Conservation (phyloP, 2,888 invertebrate genomes). For the Meteorus cinctellus region DNA sequence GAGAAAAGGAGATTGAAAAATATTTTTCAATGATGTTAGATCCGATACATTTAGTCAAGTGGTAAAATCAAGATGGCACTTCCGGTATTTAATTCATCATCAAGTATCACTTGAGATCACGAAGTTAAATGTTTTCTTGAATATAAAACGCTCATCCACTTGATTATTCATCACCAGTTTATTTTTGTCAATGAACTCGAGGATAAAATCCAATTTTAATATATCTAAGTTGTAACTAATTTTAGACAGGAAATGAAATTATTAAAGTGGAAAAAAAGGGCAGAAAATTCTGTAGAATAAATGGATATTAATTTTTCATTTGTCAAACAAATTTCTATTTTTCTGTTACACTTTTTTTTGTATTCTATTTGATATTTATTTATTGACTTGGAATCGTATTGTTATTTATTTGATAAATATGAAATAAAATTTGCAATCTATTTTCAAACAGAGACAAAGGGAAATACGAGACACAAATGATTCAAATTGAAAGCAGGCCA, state of each 20-base stretch:
- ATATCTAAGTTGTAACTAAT: not conserved
- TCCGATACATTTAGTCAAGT: not conserved
- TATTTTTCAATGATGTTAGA: no score
- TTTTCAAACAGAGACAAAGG: conserved; percentile 1
- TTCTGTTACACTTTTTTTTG: no score
- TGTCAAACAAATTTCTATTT: no score
- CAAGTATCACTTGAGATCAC: not conserved
- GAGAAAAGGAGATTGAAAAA: not conserved
- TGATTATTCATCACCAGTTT: not conserved
- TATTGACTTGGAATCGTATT: no score
- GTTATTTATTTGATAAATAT: no score
- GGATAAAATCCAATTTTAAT: not conserved
- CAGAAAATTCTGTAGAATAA: no score
- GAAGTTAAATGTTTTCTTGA: not conserved
- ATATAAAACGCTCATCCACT: not conserved
- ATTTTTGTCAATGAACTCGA: conserved; percentile 11
- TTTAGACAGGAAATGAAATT: not conserved
- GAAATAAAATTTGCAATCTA: not conserved
- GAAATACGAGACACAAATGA: conserved; percentile 1
- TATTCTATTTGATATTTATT: no score
- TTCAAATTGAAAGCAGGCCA: conserved; percentile 1
- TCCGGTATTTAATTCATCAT: conserved; percentile 10
- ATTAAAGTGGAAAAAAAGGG: not conserved
- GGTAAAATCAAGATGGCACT: conserved; percentile 22
- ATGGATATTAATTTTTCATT: no score